A percentile compares a stretch with the other conserved stretches of the same genome.
Evolutionary conservation across 64 coral and sea anemone species (phyloP).

Genomic region (Cladopsammia gracilis): DNA sequence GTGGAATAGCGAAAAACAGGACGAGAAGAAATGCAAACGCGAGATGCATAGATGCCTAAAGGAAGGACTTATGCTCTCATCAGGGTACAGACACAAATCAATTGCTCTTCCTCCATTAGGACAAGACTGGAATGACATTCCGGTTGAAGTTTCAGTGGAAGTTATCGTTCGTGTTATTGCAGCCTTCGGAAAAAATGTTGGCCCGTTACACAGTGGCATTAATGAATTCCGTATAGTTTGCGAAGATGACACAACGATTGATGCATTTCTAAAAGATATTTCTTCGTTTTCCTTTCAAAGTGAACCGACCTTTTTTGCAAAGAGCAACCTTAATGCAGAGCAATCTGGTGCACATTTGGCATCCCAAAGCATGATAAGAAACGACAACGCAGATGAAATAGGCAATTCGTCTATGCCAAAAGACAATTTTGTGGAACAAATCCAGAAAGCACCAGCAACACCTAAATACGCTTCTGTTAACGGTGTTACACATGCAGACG

Average conservation of each 20-base stretch:
- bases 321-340: neutral
- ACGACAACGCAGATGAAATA: too few relatives aligned
- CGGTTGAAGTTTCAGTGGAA: neutral
- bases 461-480: neutral
- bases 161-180: conserved; percentile 13
- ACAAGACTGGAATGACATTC: conserved; percentile 8
- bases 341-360: too few relatives aligned
- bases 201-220: conserved; percentile 6
- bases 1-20: neutral
- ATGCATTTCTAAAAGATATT: neutral
- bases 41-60: neutral
- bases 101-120: conserved; percentile 6
- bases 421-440: neutral
- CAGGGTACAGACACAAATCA: neutral
- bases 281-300: neutral
- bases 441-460: neutral
- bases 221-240: conserved; percentile 12
- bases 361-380: too few relatives aligned
- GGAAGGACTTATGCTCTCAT: neutral
- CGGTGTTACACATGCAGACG: too few relatives aligned
- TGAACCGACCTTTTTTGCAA: neutral
- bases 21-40: neutral
- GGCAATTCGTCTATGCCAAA: neutral
- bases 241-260: neutral
- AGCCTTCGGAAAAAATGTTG: neutral